Evolutionary conservation across 1,140 invertebrate genomes (phyloP).

Genomic region (Phenacoccus solenopsis): DNA sequence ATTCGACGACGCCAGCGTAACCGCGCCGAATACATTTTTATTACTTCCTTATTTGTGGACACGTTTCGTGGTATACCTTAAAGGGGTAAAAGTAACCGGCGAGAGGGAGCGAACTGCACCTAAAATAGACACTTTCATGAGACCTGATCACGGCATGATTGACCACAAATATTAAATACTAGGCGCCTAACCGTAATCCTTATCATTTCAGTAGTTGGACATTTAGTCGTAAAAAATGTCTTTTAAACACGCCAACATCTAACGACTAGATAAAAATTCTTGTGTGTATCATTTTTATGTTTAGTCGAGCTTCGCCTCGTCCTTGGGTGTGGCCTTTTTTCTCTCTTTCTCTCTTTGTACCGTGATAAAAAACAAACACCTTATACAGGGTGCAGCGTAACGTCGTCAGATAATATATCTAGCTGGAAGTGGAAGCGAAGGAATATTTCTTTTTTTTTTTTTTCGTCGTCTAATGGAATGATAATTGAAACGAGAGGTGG

Average conservation of each 20-base stretch:
- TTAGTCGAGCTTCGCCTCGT: not conserved
- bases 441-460: no score
- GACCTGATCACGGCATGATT: constrained; percentile 10
- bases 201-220: constrained; percentile 11
- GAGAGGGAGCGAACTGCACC: not conserved
- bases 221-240: constrained; percentile 10
- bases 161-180: constrained; percentile 9
- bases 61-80: not conserved
- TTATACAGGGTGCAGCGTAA: not conserved
- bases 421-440: no score
- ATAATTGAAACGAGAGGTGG: no score
- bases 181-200: constrained; percentile 8
- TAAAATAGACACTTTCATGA: constrained; percentile 9
- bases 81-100: not conserved
- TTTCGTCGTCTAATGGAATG: no score
- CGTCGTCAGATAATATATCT: no score
- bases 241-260: constrained; percentile 12
- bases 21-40: not conserved
- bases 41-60: not conserved
- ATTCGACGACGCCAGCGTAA: no score
- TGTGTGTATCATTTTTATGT: constrained; percentile 10
- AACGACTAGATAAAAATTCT: constrained; percentile 5
- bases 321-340: constrained; percentile 12
- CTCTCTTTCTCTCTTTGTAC: not conserved
- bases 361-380: not conserved